Evolutionary conservation across 2,113 vertebrate species (phyloP), one percentile per base, ranked within the genome.

Genomic region (Pipra filicauda): DNA sequence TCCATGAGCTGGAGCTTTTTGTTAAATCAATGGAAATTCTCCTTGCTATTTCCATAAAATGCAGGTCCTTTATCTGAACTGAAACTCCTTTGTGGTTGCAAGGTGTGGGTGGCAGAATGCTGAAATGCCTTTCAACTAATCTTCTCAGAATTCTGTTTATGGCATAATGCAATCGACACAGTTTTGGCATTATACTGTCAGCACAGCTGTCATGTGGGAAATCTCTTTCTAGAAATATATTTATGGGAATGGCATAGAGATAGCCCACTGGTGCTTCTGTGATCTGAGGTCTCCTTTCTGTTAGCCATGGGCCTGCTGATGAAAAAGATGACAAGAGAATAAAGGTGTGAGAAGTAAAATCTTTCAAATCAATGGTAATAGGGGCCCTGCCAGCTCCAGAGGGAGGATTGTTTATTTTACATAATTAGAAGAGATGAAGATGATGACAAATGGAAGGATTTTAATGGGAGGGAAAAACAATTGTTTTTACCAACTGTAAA

Each of bases 51-150:
- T 84, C 26, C 16, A 65, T 65, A 91, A 92, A 64, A 81, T 59
- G 8, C 1, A 3, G 20, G 11, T 86, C 16, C 58, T 85, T 85
- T 35, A 61, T 70, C 33, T 91, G 69, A 71, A 48, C 19, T 74
- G 64, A 77, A 86, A 77, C 41, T 89, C 23, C 33, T 71, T 39
- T 75, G 69, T 0, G 5, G 24, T 87, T 94, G 59, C 35, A 28
- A 28, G 11, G 8, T 86, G 52, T 78, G 61, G 65, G 57, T 75
- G 70, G 52, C 52, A 92, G 73, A 89, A 72, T 0, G 2, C 43
- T 64, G 57, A 92, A 93, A 81, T 72, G 27, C 19, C 19, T 95
- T 95, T 93, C 55, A 89, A 48, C 13, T 87, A 37, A 78, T 89
- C 55, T 80, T 35, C 48, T 48, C 30, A 84, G 57, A 88, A 72